These are phyloP conservation scores for Exephanes ischioxanthus DNA, from an alignment of 2,888 invertebrate species.

Conservation along the genomic window DNA sequence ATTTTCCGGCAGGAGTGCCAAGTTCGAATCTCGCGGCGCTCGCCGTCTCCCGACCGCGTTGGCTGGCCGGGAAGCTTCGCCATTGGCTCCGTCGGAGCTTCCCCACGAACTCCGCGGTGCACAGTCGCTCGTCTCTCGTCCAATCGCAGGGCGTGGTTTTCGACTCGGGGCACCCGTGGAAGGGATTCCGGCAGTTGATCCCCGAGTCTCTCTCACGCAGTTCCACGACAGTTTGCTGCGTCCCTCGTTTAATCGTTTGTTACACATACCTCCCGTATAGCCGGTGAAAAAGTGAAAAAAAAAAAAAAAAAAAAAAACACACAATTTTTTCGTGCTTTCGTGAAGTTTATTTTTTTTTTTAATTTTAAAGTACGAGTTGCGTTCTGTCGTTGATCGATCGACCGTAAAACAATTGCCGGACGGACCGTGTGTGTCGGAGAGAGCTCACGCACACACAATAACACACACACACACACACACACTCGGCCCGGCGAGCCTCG, in stretches of 20 bases:
- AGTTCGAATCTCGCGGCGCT: constrained; percentile 61
- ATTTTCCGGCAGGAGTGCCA: background rate
- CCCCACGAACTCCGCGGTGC: constrained; percentile 63
- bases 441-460: background rate
- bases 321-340: background rate
- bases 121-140: constrained; percentile 59
- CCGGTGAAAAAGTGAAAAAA: background rate
- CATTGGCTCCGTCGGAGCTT: constrained; percentile 70
- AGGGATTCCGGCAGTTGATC: constrained; percentile 79
- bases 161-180: constrained; percentile 26
- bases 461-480: constrained; percentile 30
- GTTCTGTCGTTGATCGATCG: constrained; percentile 26
- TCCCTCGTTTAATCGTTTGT: constrained; percentile 43
- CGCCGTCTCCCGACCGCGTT: constrained; percentile 3
- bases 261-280: background rate
- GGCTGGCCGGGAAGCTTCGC: constrained; percentile 31
- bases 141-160: constrained; percentile 72
- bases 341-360: background rate
- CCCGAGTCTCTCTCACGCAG: constrained; percentile 68
- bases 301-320: background rate
- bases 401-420: background rate
- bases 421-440: background rate
- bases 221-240: constrained; percentile 60
- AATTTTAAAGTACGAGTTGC: background rate
- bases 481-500: constrained; percentile 37